Evolutionary conservation across 2,113 vertebrate species (phyloP).

Genomic region (Trematomus loennbergii): DNA sequence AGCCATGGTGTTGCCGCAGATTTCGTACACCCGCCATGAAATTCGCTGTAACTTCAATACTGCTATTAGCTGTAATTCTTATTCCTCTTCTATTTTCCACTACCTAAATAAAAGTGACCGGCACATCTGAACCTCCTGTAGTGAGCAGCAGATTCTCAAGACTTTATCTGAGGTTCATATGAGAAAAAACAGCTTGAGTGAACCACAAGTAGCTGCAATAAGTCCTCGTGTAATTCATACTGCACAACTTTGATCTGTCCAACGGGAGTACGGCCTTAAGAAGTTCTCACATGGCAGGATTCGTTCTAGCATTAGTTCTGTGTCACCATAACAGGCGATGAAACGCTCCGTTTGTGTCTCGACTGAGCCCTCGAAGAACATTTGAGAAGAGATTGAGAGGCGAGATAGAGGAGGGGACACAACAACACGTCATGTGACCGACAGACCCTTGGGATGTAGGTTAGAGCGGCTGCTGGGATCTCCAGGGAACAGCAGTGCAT

Average conservation of each 20-base stretch:
- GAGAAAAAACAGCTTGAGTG: too few species aligned
- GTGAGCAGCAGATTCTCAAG: too few species aligned
- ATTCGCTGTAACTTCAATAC: too few species aligned
- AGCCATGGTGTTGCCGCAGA: too few species aligned
- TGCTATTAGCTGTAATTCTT: too few species aligned
- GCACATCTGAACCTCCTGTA: too few species aligned
- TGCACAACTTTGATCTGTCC: slow-evolving; percentile 7
- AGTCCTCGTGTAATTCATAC: background rate
- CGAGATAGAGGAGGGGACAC: slow-evolving; percentile 15
- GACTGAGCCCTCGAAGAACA: slow-evolving; percentile 17
- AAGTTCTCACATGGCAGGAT: slow-evolving; percentile 29
- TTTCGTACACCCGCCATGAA: too few species aligned
- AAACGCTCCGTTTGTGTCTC: slow-evolving; percentile 49
- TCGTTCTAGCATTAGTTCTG: slow-evolving; percentile 9
- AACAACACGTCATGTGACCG: slow-evolving; percentile 45
- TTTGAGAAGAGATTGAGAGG: slow-evolving; percentile 27
- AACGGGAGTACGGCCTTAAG: background rate
- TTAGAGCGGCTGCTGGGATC: slow-evolving; percentile 38
- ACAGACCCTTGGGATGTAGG: slow-evolving; percentile 38
- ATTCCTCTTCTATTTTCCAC: too few species aligned
- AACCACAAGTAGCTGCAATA: slow-evolving; percentile 19
- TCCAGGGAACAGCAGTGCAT: slow-evolving; percentile 50
- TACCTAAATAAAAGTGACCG: too few species aligned
- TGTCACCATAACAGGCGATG: slow-evolving; percentile 32
- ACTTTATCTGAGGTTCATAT: too few species aligned